A percentile compares a stretch with the other conserved stretches of the same genome.
These are phyloP conservation scores for Pachycephus smyrnensis DNA, from an alignment of 2,888 invertebrate species.

Conservation along the genomic window DNA sequence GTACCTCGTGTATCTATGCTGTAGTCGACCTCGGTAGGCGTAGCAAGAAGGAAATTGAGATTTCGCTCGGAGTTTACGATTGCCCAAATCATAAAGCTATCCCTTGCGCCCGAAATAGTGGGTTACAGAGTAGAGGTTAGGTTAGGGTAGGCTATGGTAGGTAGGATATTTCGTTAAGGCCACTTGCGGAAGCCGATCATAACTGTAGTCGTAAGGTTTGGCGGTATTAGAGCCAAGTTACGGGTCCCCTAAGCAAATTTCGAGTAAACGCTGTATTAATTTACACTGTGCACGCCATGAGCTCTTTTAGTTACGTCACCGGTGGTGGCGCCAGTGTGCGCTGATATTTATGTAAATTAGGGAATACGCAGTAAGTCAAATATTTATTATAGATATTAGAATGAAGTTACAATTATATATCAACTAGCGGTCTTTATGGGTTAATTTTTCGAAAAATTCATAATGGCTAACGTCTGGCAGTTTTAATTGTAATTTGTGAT, in stretches of 20 bases:
- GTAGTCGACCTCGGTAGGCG: not conserved
- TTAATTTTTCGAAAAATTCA: not conserved
- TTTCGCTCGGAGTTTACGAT: constrained; percentile 40
- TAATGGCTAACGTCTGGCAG: not conserved
- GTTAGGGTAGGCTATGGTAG: not conserved
- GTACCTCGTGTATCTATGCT: not conserved
- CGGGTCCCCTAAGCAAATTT: constrained; percentile 25
- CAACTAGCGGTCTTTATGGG: not conserved
- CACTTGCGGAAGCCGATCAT: constrained; percentile 4
- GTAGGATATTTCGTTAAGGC: not conserved
- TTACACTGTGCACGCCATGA: not conserved
- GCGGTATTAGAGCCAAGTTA: constrained; percentile 1
- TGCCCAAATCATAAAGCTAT: constrained; percentile 41
- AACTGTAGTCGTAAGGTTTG: constrained; percentile 4
- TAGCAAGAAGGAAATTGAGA: not conserved
- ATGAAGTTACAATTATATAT: not conserved
- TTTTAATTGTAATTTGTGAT: not conserved
- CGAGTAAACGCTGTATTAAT: constrained; percentile 33
- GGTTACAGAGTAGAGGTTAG: not conserved
- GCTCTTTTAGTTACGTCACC: not conserved
- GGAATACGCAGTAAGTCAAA: not conserved
- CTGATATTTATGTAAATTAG: not conserved
- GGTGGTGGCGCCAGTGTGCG: not conserved
- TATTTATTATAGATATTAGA: not conserved
- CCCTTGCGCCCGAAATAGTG: not conserved